Conservation (phyloP, 2,888 invertebrate genomes). For the Vandiemenella viatica region DNA sequence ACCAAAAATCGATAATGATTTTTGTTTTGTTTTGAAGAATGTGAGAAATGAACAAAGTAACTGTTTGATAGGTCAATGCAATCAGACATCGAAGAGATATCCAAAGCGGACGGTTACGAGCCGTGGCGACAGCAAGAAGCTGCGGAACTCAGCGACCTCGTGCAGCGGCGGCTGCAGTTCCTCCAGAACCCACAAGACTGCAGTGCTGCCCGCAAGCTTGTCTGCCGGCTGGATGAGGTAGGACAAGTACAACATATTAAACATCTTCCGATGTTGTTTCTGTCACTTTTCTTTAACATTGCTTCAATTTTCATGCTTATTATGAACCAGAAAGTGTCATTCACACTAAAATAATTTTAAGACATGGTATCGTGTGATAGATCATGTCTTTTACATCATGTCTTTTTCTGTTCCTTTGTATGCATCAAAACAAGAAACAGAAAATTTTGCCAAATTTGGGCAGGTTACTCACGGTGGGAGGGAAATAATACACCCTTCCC, state of each 20-base stretch:
- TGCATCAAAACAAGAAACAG: too few relatives aligned
- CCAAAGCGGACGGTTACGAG: slow-evolving; percentile 60
- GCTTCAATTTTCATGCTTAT: too few relatives aligned
- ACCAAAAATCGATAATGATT: neutral
- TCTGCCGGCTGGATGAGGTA: slow-evolving; percentile 91
- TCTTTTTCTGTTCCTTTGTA: too few relatives aligned
- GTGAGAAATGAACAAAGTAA: too few relatives aligned
- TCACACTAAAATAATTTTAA: too few relatives aligned
- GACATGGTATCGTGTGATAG: too few relatives aligned
- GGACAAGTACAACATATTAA: neutral
- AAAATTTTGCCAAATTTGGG: too few relatives aligned
- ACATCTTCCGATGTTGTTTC: neutral
- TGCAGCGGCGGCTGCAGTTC: slow-evolving; percentile 62
- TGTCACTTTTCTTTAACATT: too few relatives aligned
- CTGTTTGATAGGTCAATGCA: slow-evolving; percentile 53
- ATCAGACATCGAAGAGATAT: slow-evolving; percentile 52
- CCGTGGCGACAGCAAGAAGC: slow-evolving; percentile 75
- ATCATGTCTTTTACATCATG: too few relatives aligned
- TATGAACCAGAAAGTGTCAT: too few relatives aligned
- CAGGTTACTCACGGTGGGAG: too few relatives aligned
- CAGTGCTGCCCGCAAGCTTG: slow-evolving; percentile 65
- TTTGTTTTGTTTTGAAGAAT: neutral
- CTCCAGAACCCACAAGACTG: slow-evolving; percentile 90
- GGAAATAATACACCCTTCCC: too few relatives aligned
- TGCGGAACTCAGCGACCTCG: slow-evolving; percentile 60